A percentile compares a stretch with the other conserved stretches of the same genome.
Conservation (phyloP, 2,888 invertebrate species). For the Nysson spinosus region DNA sequence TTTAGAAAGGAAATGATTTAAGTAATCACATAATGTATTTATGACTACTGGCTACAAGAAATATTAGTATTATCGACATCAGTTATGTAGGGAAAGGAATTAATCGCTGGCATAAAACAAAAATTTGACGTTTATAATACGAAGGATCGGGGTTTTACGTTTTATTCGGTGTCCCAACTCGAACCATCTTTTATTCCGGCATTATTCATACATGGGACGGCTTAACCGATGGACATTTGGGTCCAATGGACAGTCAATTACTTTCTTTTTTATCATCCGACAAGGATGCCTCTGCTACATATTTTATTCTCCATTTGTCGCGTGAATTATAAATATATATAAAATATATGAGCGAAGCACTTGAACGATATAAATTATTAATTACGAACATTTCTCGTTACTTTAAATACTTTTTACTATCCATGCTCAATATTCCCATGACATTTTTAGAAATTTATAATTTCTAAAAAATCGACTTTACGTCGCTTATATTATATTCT, state of each 20-base stretch:
- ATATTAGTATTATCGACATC: slow-evolving; percentile 9
- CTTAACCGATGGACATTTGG: slow-evolving; percentile 26
- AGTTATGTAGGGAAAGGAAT: not conserved
- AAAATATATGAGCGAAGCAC: too few species aligned
- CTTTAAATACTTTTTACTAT: too few species aligned
- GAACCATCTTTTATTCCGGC: slow-evolving; percentile 19
- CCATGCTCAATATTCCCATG: too few species aligned
- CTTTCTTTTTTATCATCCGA: not conserved
- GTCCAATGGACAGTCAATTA: slow-evolving; percentile 38
- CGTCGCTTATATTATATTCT: too few species aligned
- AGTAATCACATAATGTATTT: slow-evolving; percentile 19
- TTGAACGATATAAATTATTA: slow-evolving; percentile 23
- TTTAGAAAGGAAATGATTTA: slow-evolving; percentile 26
- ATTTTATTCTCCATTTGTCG: too few species aligned
- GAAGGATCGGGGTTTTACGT: slow-evolving; percentile 11
- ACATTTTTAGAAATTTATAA: too few species aligned
- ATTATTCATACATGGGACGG: slow-evolving; percentile 31
- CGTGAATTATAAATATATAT: too few species aligned
- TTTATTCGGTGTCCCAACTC: slow-evolving; percentile 13
- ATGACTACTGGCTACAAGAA: slow-evolving; percentile 20
- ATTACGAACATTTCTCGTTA: slow-evolving; percentile 21
- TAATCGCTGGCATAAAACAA: slow-evolving; percentile 38
- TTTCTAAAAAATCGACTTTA: too few species aligned
- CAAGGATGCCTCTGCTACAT: slow-evolving; percentile 5
- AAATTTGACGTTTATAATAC: slow-evolving; percentile 39